Percentiles rank a stretch among this genome's conserved stretches.
Conservation (phyloP, 2,113 vertebrate species). For the Cavia porcellus region DNA sequence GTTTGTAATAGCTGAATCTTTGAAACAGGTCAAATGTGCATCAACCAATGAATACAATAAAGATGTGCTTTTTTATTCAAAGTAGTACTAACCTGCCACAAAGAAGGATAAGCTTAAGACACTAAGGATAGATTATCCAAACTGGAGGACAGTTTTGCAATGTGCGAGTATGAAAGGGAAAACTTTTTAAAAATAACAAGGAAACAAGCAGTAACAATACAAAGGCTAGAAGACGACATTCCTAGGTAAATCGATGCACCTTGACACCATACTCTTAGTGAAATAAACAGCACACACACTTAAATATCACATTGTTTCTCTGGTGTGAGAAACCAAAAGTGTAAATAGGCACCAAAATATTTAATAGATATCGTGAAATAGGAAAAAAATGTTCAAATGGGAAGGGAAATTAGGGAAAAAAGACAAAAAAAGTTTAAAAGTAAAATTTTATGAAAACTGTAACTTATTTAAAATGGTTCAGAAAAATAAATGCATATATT, state of each 20-base stretch:
- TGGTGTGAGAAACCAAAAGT: not conserved
- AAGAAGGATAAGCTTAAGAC: not conserved
- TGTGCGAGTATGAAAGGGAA: too few species aligned
- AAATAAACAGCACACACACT: not conserved
- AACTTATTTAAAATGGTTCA: not conserved
- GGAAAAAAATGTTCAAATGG: too few species aligned
- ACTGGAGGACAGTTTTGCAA: too few species aligned
- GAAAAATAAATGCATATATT: not conserved
- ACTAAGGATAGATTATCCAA: too few species aligned
- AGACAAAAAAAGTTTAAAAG: not conserved
- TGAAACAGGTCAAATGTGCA: not conserved
- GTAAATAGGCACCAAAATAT: not conserved
- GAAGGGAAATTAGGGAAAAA: too few species aligned
- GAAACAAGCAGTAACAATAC: too few species aligned
- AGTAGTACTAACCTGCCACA: not conserved
- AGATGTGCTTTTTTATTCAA: not conserved
- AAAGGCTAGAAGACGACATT: not conserved
- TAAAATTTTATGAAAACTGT: conserved; percentile 1
- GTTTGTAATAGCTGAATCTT: not conserved
- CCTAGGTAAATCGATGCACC: not conserved
- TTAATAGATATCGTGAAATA: too few species aligned
- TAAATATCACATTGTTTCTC: not conserved
- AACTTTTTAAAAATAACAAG: too few species aligned
- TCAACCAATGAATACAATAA: not conserved
- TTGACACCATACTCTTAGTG: not conserved